Percentiles rank a stretch among this genome's conserved stretches.
Conservation (phyloP, 1,140 invertebrate species). For the Triops cancriformis region DNA sequence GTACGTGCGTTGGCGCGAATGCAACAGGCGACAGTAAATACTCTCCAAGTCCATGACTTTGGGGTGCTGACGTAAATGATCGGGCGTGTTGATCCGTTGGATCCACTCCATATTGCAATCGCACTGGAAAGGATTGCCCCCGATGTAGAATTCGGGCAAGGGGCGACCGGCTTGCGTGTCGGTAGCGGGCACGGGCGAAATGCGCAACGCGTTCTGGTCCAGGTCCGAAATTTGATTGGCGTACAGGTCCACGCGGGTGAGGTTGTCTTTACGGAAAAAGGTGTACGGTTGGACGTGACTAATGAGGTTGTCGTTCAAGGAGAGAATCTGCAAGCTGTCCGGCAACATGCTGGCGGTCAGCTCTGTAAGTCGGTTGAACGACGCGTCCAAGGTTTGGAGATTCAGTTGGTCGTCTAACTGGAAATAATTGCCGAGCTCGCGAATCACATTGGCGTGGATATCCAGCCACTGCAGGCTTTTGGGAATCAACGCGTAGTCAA, state of each 20-base stretch:
- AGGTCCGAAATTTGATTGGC: constrained; percentile 73
- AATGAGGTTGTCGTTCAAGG: constrained; percentile 74
- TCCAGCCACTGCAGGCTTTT: constrained; percentile 75
- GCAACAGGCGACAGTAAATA: constrained; percentile 80
- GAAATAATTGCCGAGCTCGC: constrained; percentile 65
- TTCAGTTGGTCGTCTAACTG: constrained; percentile 55
- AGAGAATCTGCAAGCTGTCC: constrained; percentile 64
- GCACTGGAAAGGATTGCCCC: constrained; percentile 76
- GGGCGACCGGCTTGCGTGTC: constrained; percentile 48
- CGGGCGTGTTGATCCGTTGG: constrained; percentile 60
- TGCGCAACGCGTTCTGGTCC: constrained; percentile 65
- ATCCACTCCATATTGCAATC: constrained; percentile 65
- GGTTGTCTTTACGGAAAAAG: constrained; percentile 71
- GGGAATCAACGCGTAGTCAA: constrained; percentile 81
- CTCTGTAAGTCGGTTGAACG: constrained; percentile 68
- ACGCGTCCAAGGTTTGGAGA: constrained; percentile 68
- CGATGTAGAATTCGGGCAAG: constrained; percentile 75
- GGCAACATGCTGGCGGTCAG: constrained; percentile 58
- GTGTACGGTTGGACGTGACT: constrained; percentile 66
- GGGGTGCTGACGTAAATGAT: constrained; percentile 68
- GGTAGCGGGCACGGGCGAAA: constrained; percentile 50
- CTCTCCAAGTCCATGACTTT: constrained; percentile 81
- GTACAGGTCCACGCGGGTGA: constrained; percentile 72
- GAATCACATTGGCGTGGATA: constrained; percentile 77
- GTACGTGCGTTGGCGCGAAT: constrained; percentile 68